Evolutionary conservation across 2,888 invertebrate species (phyloP).

Genomic region (Drosophila borealis): DNA sequence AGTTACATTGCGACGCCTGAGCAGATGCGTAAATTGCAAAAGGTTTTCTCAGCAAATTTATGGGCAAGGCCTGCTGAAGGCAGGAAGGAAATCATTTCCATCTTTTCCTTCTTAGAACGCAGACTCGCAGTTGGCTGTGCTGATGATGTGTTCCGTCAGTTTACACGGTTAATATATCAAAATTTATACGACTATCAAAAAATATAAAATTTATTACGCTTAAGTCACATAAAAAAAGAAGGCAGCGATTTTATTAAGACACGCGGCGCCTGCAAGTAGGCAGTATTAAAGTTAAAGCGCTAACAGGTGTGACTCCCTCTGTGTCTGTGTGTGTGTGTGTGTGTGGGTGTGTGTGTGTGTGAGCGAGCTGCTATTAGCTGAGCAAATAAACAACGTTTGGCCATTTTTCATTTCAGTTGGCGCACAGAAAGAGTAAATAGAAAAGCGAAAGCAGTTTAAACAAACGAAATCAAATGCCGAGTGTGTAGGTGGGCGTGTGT

Average conservation of each 20-base stretch:
- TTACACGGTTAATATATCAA: constrained; percentile 64
- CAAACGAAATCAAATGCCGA: constrained; percentile 70
- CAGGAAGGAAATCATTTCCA: constrained; percentile 18
- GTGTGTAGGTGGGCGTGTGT: constrained; percentile 6
- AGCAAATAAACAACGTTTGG: constrained; percentile 64
- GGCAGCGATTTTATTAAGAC: constrained; percentile 48
- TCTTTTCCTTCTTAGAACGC: constrained; percentile 10
- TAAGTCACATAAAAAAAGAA: constrained; percentile 29
- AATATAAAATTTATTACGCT: constrained; percentile 58
- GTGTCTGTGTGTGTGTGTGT: neutral
- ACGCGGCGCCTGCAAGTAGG: constrained; percentile 28
- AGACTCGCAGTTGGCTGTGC: constrained; percentile 27
- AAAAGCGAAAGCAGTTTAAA: constrained; percentile 68
- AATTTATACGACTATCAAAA: constrained; percentile 44
- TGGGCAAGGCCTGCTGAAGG: constrained; percentile 21
- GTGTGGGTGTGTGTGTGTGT: neutral
- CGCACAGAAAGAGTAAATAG: constrained; percentile 48
- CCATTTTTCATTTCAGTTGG: constrained; percentile 65
- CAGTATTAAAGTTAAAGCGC: constrained; percentile 42
- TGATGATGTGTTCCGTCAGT: constrained; percentile 46
- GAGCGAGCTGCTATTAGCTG: constrained; percentile 55
- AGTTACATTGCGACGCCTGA: neutral
- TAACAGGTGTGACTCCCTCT: constrained; percentile 17
- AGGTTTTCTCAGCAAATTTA: constrained; percentile 51
- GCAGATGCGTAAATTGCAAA: constrained; percentile 42